Evolutionary conservation across 2,113 vertebrate species (phyloP), one percentile per base, ranked within the genome.

Genomic region (Neomonachus schauinslandi): DNA sequence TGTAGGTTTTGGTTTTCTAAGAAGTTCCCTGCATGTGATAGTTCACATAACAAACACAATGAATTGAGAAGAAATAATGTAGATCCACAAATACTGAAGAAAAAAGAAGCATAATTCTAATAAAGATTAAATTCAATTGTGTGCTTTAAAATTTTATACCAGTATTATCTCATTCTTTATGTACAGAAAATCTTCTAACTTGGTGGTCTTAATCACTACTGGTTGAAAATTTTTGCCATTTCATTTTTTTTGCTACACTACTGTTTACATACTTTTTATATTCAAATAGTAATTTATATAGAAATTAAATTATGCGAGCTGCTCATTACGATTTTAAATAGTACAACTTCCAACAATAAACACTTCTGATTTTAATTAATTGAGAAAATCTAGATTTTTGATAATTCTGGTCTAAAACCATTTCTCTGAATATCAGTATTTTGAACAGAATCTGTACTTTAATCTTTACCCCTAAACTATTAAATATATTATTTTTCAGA

Each of bases 31-130:
- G 99, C 99, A 97, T 99, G 99, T 97, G 99, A 99, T 89, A 99
- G 99, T 97, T 99, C 99, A 22, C 99, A 99, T 98, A 99, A 99
- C 98, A 99, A 99, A 98, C 99, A 99, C 98, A 99, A 99, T 36
- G 99, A 99, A 98, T 98, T 99, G 97, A 99, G 99, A 8, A 99
- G 99, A 91, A 99, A 99, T 99, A 99, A 99, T 82, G 99, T 99
- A 98, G 99, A 99, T 79, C 99, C 99, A 33, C 98, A 99, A 96
- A 99, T 99, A 99, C 99, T 99, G 88, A 99, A 99, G 97, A 99
- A 99, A 99, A 99, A 99, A 97, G 97, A 99, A 97, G 97, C 99
- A 98, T 99, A 99, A 97, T 59, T 85, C 71, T 57, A n/a, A 36
- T 65, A 33, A 49, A 59, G 53, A 46, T 79, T 93, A 55, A 49